Evolutionary conservation across 1,140 invertebrate species (phyloP), one percentile per base, ranked within the genome.

Genomic region (Drosophila equinoxialis): DNA sequence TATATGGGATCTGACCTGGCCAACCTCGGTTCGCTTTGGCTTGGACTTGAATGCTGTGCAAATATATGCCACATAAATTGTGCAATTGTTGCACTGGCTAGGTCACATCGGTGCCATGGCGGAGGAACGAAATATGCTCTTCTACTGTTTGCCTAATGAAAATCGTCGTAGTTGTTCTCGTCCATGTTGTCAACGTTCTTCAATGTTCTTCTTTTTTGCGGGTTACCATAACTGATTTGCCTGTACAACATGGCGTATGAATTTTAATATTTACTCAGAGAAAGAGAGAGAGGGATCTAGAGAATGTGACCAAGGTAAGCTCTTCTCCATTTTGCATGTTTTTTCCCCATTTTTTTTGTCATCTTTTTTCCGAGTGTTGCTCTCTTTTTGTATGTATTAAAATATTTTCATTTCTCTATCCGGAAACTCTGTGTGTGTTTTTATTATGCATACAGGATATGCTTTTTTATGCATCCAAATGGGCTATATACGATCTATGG

Each of bases 11-110:
- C 37, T 66, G 64, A 66, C 64, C 64, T 77, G 64, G 61, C 62
- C 48, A 62, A 51, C 45, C 39, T 37, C 26, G n/a, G 71, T 13
- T 17, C 23, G 35, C 33, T 57, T 41, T 11, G 71, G 60, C 60
- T 35, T 58, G 55, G 7, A 63, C 42, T 55, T 59, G 62, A 65
- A 68, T 77, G 83, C 80, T 79, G 65, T 71, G 83, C 79, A 81
- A 87, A 87, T 86, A 87, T 87, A 80, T 83, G 84, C 70, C 84
- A 83, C 83, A 89, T 83, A 87, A 86, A 86, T 86, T 87, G 84
- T 89, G 84, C 83, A 86, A 87, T 86, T 86, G 83, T 86, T 87
- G 77, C 65, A 23, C 7, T 51, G 23, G 45, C 17, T 51, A 67
- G 33, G 17, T 30, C 33, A 54, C 35, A 48, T 17, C 63, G 65